A percentile compares a stretch with the other conserved stretches of the same genome.
These are phyloP conservation scores for Hoplias malabaricus DNA, from an alignment of 2,113 vertebrate species.

Conservation along the genomic window DNA sequence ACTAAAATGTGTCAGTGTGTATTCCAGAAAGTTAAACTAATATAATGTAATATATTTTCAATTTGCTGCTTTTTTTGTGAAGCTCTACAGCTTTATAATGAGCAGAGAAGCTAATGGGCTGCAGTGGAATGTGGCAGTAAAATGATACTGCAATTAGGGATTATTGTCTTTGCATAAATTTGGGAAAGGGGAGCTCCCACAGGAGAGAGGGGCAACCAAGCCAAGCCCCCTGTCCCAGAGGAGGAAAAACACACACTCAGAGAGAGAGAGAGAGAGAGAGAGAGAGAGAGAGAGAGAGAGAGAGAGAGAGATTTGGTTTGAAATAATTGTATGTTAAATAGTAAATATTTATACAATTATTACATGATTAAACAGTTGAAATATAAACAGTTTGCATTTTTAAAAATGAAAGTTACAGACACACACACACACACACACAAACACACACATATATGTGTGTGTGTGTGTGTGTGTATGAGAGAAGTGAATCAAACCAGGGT, in stretches of 20 bases:
- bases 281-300: not conserved
- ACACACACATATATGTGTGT: too few species aligned
- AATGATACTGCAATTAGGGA: slow-evolving; percentile 76
- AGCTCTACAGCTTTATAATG: slow-evolving; percentile 57
- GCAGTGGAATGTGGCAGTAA: slow-evolving; percentile 74
- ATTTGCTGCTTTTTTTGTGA: slow-evolving; percentile 13
- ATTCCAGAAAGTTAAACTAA: too few species aligned
- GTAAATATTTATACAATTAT: too few species aligned
- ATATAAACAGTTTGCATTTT: too few species aligned
- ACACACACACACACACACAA: too few species aligned
- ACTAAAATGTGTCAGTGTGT: too few species aligned
- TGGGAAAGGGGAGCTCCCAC: slow-evolving; percentile 55
- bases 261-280: not conserved
- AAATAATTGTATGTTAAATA: too few species aligned
- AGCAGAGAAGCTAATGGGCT: slow-evolving; percentile 71
- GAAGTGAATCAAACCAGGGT: too few species aligned
- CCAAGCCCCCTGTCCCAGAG: slow-evolving; percentile 62
- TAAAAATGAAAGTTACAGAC: too few species aligned
- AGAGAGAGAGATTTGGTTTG: too few species aligned
- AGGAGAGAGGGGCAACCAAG: slow-evolving; percentile 64
- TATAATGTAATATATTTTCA: not conserved
- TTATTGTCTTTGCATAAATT: slow-evolving; percentile 80
- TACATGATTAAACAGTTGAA: too few species aligned
- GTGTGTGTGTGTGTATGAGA: too few species aligned
- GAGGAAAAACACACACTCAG: slow-evolving; percentile 32